phyloP scores from a whole-genome alignment of 2,888 invertebrate genomes.

The Agrochola lychnidis region DNA sequence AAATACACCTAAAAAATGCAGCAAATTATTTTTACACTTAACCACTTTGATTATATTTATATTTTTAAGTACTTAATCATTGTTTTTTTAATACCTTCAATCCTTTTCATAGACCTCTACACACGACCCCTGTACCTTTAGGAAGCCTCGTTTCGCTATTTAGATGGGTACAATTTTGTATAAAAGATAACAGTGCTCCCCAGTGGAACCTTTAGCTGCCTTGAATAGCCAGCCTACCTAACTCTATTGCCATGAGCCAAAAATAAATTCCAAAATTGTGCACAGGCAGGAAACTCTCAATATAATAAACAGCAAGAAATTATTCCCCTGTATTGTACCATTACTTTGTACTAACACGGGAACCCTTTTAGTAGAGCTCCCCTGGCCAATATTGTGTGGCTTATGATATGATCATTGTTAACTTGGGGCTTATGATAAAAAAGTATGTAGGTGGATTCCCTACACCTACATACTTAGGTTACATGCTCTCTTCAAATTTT shows the following conservation, averaged over 20 bases:
- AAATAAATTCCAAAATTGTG: conserved; percentile 35
- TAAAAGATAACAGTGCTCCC: conserved; percentile 16
- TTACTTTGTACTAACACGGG: conserved; percentile 59
- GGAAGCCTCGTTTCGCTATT: background rate
- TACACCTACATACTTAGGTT: background rate
- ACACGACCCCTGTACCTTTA: background rate
- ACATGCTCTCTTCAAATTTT: background rate
- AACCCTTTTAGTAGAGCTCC: conserved; percentile 63
- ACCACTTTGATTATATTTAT: too few species aligned
- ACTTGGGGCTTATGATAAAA: conserved; percentile 24
- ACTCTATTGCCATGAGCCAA: conserved; percentile 12
- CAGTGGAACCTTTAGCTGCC: background rate
- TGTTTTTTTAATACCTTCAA: background rate
- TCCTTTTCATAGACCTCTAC: too few species aligned
- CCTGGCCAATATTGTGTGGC: conserved; percentile 44
- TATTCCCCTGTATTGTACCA: conserved; percentile 45
- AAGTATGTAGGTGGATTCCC: background rate
- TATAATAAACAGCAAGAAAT: conserved; percentile 45
- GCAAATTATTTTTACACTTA: background rate
- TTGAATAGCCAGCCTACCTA: background rate
- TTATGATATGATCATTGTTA: conserved; percentile 58
- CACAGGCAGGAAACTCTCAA: conserved; percentile 16
- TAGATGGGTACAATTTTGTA: background rate
- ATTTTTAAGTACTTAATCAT: background rate
- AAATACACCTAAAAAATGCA: background rate